phyloP scores from a whole-genome alignment of 2,113 vertebrate species.

The Corythoichthys intestinalis region DNA sequence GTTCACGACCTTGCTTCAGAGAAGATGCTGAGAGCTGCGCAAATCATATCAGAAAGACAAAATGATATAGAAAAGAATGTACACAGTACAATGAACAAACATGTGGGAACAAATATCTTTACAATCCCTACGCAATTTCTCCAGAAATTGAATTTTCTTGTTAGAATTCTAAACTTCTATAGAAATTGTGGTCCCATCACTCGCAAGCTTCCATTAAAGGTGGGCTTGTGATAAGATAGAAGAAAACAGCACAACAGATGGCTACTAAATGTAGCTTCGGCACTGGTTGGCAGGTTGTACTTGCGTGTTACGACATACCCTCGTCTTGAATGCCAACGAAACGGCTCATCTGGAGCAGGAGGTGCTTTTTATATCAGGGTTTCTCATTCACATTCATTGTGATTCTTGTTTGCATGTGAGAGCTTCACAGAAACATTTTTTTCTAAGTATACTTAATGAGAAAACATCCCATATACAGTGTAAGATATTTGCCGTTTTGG shows the following conservation, averaged over 20 bases:
- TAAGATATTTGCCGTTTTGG: too few species aligned
- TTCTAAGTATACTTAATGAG: background rate
- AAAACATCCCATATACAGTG: too few species aligned
- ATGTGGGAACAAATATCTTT: too few species aligned
- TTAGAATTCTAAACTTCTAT: background rate
- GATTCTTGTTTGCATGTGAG: conserved; percentile 41
- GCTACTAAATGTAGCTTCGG: conserved; percentile 37
- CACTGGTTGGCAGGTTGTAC: conserved; percentile 48
- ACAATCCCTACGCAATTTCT: too few species aligned
- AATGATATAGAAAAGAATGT: too few species aligned
- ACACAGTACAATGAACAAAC: too few species aligned
- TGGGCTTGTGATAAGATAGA: conserved; percentile 7
- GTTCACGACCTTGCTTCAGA: too few species aligned
- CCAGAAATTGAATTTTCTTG: too few species aligned
- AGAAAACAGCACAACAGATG: conserved; percentile 33
- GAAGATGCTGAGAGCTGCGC: too few species aligned
- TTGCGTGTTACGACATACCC: conserved; percentile 42
- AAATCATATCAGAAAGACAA: too few species aligned
- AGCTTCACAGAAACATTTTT: conserved; percentile 5
- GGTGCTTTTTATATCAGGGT: conserved; percentile 25
- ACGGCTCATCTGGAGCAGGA: conserved; percentile 38
- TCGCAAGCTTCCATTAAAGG: background rate
- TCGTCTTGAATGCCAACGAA: conserved; percentile 44
- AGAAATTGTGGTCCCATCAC: background rate
- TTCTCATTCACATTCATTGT: conserved; percentile 39